A percentile compares a stretch with the other conserved stretches of the same genome.
These are phyloP conservation scores for Oscheius myriophilus DNA, from an alignment of 2,888 invertebrate species.

Conservation along the genomic window DNA sequence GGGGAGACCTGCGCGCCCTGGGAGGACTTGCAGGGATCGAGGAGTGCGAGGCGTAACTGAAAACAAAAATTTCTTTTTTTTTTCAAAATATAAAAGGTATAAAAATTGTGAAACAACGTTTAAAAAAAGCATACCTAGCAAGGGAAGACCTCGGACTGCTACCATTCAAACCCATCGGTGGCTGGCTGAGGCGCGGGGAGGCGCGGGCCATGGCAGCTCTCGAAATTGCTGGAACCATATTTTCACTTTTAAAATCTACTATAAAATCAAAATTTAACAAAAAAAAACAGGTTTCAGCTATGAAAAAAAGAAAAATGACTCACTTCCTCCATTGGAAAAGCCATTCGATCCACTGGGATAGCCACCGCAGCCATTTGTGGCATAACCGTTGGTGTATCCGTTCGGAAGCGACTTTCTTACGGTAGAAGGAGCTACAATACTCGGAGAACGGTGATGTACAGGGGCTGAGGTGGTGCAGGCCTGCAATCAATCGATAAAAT, in stretches of 20 bases:
- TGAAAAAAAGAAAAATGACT: background rate
- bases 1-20: constrained; percentile 50
- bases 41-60: constrained; percentile 51
- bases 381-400: constrained; percentile 28
- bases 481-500: constrained; percentile 4
- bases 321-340: constrained; percentile 22
- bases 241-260: background rate
- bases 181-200: constrained; percentile 30
- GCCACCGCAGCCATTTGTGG: constrained; percentile 31
- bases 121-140: constrained; percentile 30
- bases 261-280: background rate
- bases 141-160: constrained; percentile 47
- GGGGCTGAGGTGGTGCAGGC: constrained; percentile 27
- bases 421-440: constrained; percentile 19
- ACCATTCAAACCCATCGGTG: constrained; percentile 12
- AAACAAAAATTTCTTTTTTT: constrained; percentile 8
- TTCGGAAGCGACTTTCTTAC: constrained; percentile 33
- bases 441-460: constrained; percentile 31
- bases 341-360: constrained; percentile 16
- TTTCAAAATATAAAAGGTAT: background rate
- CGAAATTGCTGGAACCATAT: constrained; percentile 3
- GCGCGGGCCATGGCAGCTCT: constrained; percentile 24
- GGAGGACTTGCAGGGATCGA: constrained; percentile 51
- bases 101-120: background rate
- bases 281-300: background rate